Evolutionary conservation across 2,888 invertebrate species (phyloP).

Genomic region (Achlya flavicornis): DNA sequence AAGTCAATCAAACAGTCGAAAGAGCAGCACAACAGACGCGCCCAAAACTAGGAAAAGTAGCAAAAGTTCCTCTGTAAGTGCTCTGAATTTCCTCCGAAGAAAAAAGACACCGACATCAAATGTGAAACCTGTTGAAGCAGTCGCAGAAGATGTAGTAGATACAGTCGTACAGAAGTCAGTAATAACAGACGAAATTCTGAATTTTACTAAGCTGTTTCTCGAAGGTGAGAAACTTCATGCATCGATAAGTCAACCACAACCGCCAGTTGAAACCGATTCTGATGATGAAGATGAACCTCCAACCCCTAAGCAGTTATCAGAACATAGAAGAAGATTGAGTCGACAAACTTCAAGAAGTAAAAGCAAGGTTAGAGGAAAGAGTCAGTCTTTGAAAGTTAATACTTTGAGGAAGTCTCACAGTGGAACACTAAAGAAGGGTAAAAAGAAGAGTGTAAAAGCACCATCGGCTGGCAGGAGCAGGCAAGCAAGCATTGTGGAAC

Average conservation of each 20-base stretch:
- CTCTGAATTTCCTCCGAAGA: conserved; percentile 71
- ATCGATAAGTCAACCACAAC: conserved; percentile 52
- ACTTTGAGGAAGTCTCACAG: conserved; percentile 76
- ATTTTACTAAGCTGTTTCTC: conserved; percentile 68
- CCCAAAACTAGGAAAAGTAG: conserved; percentile 72
- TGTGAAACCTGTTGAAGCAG: conserved; percentile 67
- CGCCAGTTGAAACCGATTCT: conserved; percentile 66
- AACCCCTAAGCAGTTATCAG: conserved; percentile 61
- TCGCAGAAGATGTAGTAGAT: conserved; percentile 63
- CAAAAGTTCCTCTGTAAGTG: conserved; percentile 75
- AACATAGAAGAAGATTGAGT: conserved; percentile 73
- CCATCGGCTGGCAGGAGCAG: conserved; percentile 65
- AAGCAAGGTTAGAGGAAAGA: conserved; percentile 76
- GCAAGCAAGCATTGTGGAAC: conserved; percentile 73
- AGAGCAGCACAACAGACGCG: conserved; percentile 62
- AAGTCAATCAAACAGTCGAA: conserved; percentile 56
- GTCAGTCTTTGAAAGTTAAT: conserved; percentile 74
- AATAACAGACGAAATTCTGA: conserved; percentile 64
- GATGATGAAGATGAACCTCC: conserved; percentile 73
- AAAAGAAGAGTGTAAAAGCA: conserved; percentile 70
- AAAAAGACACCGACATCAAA: conserved; percentile 71
- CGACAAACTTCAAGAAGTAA: conserved; percentile 78
- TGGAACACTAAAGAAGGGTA: conserved; percentile 74
- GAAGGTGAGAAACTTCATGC: conserved; percentile 72
- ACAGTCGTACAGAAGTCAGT: conserved; percentile 37